Evolutionary conservation across 2,797 vertebrate species (phyloP).

Genomic region (Neosalanx taihuensis): DNA sequence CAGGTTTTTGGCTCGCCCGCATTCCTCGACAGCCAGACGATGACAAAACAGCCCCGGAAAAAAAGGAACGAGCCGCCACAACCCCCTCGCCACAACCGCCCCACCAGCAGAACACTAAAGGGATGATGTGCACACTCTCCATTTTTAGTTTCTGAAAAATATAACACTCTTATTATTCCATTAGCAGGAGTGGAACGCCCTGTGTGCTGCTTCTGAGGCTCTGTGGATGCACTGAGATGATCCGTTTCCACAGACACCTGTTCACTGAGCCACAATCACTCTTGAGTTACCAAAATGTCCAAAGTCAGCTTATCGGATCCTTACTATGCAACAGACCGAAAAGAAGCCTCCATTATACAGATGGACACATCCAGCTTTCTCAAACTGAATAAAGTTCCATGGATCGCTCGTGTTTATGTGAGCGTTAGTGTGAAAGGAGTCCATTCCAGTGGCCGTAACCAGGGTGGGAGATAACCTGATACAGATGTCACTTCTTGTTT

Average conservation of each 20-base stretch:
- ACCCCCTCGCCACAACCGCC: not conserved
- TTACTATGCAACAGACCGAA: not conserved
- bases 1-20: constrained; percentile 25
- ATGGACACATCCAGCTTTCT: not conserved
- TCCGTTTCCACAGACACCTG: not conserved
- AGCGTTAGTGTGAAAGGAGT: not conserved
- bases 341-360: not conserved
- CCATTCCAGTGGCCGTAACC: not conserved
- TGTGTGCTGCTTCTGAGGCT: not conserved
- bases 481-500: constrained; percentile 37
- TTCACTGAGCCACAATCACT: not conserved
- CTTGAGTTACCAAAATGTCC: not conserved
- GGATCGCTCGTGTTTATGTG: not conserved
- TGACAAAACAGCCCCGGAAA: constrained; percentile 23
- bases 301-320: not conserved
- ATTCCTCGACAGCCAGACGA: constrained; percentile 25
- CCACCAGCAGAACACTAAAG: not conserved
- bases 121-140: not conserved
- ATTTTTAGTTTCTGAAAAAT: not conserved
- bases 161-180: not conserved
- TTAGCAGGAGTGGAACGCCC: not conserved
- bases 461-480: constrained; percentile 34
- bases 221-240: not conserved
- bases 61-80: not conserved
- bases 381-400: not conserved